Conservation (phyloP, 2,888 invertebrate species). For the Aphelenchoides bicaudatus region DNA sequence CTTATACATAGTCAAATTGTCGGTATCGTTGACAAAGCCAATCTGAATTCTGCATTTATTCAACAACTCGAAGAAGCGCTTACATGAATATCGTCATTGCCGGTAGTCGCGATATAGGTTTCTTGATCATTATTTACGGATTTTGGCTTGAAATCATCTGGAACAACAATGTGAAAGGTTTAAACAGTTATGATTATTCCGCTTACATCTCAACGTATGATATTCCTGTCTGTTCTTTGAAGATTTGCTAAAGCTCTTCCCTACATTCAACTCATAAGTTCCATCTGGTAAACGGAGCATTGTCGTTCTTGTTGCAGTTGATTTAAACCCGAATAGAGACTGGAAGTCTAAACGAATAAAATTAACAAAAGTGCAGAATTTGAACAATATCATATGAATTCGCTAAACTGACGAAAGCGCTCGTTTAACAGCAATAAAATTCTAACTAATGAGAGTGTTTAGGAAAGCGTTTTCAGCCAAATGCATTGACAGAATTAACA, state of each 20-base stretch:
- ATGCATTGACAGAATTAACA: too few relatives aligned
- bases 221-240: conserved; percentile 24
- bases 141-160: conserved; percentile 57
- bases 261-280: conserved; percentile 47
- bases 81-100: conserved; percentile 51
- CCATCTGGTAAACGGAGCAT: conserved; percentile 42
- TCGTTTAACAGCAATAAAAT: too few relatives aligned
- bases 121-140: conserved; percentile 46
- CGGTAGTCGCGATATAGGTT: conserved; percentile 46
- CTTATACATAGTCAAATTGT: conserved; percentile 51
- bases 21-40: conserved; percentile 40
- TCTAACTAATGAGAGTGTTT: too few relatives aligned
- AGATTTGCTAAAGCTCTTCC: conserved; percentile 35
- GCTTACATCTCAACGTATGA: conserved; percentile 47
- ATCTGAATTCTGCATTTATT: conserved; percentile 31
- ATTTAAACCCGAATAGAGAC: too few relatives aligned
- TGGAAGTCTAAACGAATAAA: too few relatives aligned
- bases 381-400: too few relatives aligned
- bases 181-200: conserved; percentile 8
- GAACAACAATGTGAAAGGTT: conserved; percentile 24
- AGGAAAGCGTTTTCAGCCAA: too few relatives aligned
- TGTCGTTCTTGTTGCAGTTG: too few relatives aligned
- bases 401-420: too few relatives aligned
- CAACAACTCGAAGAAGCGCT: not conserved
- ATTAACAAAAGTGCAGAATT: too few relatives aligned